A percentile compares a stretch with the other conserved stretches of the same genome.
Conservation (phyloP, 1,140 invertebrate species). For the Ridgeia piscesae region DNA sequence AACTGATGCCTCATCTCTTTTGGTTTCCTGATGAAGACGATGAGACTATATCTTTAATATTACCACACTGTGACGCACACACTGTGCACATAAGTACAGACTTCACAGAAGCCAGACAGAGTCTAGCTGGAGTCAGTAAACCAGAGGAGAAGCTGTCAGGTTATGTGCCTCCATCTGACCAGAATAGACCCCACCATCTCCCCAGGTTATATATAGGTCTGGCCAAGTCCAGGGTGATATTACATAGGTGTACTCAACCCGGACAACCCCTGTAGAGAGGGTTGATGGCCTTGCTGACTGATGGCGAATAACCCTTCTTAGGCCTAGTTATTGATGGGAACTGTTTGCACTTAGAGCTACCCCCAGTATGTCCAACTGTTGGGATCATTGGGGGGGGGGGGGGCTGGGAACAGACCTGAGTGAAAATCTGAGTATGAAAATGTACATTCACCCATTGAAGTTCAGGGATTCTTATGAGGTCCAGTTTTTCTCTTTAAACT, state of each 20-base stretch:
- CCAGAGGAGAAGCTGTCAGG: background rate
- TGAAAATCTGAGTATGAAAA: background rate
- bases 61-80: too few species aligned
- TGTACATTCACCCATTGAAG: background rate
- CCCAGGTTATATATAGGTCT: background rate
- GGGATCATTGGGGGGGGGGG: background rate
- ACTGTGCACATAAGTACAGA: too few species aligned
- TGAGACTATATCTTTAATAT: too few species aligned
- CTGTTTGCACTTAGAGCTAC: background rate
- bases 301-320: background rate
- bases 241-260: background rate
- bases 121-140: background rate
- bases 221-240: background rate
- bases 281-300: background rate
- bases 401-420: background rate
- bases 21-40: too few species aligned
- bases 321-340: too few species aligned
- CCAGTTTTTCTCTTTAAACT: too few species aligned
- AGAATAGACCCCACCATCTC: background rate
- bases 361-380: background rate
- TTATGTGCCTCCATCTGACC: background rate
- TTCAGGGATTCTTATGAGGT: too few species aligned
- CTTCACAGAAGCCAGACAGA: background rate
- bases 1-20: too few species aligned
- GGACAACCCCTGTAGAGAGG: background rate